These are phyloP conservation scores for Myxocyprinus asiaticus DNA, from an alignment of 2,113 vertebrate species.

Conservation along the genomic window DNA sequence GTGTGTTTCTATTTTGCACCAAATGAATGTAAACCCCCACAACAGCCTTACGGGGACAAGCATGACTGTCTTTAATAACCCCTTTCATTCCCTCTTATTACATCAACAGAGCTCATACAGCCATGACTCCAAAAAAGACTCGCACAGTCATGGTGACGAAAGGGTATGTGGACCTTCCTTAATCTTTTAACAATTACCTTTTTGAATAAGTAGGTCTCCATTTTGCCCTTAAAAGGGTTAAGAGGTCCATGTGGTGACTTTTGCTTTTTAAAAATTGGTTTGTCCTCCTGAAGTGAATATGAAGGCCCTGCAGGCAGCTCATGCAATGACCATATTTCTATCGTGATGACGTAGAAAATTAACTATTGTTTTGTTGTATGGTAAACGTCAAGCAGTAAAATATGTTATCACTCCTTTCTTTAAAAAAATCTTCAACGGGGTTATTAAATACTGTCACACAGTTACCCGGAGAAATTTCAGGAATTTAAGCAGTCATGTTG, in stretches of 20 bases:
- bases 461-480: conserved; percentile 24
- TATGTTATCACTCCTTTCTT: neutral
- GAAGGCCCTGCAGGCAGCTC: neutral
- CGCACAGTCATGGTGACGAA: conserved; percentile 67
- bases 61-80: conserved; percentile 62
- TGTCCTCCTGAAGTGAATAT: neutral
- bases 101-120: conserved; percentile 66
- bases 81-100: conserved; percentile 62
- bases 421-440: conserved; percentile 25
- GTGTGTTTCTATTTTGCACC: neutral
- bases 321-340: conserved; percentile 9
- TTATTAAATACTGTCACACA: conserved; percentile 66
- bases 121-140: conserved; percentile 71
- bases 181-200: conserved; percentile 37
- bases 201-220: conserved; percentile 5
- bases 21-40: neutral
- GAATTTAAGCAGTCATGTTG: conserved; percentile 20
- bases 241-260: conserved; percentile 6
- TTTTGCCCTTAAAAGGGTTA: conserved; percentile 17
- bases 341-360: neutral
- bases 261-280: neutral
- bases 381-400: neutral
- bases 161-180: conserved; percentile 67
- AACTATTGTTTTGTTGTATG: neutral
- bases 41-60: neutral